Conservation (phyloP, 1,140 invertebrate species). For the Drosophila ficusphila region DNA sequence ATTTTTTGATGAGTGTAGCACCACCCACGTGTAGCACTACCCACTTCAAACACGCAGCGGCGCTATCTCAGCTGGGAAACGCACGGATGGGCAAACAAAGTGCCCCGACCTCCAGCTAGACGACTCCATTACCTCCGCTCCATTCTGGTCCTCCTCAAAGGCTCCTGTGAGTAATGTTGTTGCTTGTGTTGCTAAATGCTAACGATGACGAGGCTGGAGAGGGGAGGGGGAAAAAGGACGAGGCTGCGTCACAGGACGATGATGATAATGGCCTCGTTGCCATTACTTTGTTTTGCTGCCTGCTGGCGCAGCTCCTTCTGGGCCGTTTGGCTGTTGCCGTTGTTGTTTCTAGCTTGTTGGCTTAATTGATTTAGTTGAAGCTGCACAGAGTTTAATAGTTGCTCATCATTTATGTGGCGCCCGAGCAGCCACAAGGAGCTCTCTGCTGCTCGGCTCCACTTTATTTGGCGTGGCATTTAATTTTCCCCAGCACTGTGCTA, state of each 20-base stretch:
- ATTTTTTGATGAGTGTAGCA: slow-evolving; percentile 4
- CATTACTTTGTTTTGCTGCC: slow-evolving; percentile 50
- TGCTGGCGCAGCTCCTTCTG: slow-evolving; percentile 24
- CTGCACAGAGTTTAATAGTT: slow-evolving; percentile 71
- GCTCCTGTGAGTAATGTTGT: slow-evolving; percentile 66
- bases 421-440: neutral
- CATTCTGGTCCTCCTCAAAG: neutral
- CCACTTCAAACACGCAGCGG: slow-evolving; percentile 27
- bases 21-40: slow-evolving; percentile 22
- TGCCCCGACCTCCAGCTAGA: neutral
- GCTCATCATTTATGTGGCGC: slow-evolving; percentile 63
- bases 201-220: slow-evolving; percentile 39
- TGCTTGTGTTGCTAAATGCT: slow-evolving; percentile 67
- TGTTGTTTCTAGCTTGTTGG: slow-evolving; percentile 57
- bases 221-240: neutral
- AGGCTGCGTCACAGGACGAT: slow-evolving; percentile 50
- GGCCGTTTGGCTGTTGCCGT: slow-evolving; percentile 16
- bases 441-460: neutral
- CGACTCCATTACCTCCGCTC: slow-evolving; percentile 13
- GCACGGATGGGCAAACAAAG: slow-evolving; percentile 54
- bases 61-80: slow-evolving; percentile 52
- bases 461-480: slow-evolving; percentile 42
- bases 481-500: slow-evolving; percentile 62
- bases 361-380: slow-evolving; percentile 77
- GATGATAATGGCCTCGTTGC: slow-evolving; percentile 74